phyloP scores from a whole-genome alignment of 2,113 vertebrate species.

The Ictalurus punctatus region DNA sequence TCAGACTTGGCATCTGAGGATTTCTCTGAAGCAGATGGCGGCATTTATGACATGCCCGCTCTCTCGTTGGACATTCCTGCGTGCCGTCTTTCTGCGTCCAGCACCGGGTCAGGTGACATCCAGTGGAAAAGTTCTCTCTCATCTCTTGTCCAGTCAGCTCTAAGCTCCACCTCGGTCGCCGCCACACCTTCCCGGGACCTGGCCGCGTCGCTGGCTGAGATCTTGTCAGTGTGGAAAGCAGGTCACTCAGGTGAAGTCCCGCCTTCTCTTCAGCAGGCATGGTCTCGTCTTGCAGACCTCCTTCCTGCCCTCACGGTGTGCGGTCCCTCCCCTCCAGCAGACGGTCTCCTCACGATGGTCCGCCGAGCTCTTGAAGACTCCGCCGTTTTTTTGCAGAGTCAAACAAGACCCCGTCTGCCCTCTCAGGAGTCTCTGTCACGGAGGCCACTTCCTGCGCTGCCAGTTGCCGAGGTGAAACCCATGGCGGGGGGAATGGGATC shows the following conservation, averaged over 20 bases:
- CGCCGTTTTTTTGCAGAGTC: constrained; percentile 68
- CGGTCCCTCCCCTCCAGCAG: constrained; percentile 63
- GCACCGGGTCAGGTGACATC: constrained; percentile 73
- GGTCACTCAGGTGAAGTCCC: constrained; percentile 67
- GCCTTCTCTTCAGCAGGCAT: constrained; percentile 69
- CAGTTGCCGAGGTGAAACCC: constrained; percentile 76
- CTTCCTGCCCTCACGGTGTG: constrained; percentile 68
- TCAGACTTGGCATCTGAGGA: constrained; percentile 53
- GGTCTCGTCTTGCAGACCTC: constrained; percentile 72
- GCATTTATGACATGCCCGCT: constrained; percentile 85
- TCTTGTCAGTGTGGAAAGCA: constrained; percentile 75
- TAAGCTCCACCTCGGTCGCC: constrained; percentile 59
- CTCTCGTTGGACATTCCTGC: constrained; percentile 66
- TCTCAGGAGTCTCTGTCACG: constrained; percentile 86
- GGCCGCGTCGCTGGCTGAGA: constrained; percentile 72
- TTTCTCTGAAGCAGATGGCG: constrained; percentile 68
- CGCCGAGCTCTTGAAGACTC: constrained; percentile 75
- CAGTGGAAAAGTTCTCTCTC: constrained; percentile 72
- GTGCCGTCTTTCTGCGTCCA: constrained; percentile 73
- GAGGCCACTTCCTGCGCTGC: constrained; percentile 84
- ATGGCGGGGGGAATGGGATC: constrained; percentile 76
- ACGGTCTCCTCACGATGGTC: constrained; percentile 68
- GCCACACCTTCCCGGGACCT: constrained; percentile 68
- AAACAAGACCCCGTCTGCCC: constrained; percentile 78
- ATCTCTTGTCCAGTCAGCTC: constrained; percentile 68